Percentiles rank a stretch among this genome's conserved stretches.
phyloP scores from a whole-genome alignment of 2,888 invertebrate genomes.

The Mythimna pallens region DNA sequence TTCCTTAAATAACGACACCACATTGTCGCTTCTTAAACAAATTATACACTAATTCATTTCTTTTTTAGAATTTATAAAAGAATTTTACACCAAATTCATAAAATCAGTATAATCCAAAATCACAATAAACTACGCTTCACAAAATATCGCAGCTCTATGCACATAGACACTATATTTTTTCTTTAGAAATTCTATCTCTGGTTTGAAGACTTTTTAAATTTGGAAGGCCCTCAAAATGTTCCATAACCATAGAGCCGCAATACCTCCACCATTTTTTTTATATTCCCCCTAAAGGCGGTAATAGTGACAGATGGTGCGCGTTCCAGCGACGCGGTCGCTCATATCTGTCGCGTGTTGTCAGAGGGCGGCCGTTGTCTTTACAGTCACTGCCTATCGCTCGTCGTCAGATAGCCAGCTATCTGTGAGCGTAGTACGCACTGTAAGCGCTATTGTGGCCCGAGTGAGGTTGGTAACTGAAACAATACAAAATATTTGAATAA shows the following conservation, averaged over 20 bases:
- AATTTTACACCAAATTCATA: constrained; percentile 38
- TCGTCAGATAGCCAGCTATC: constrained; percentile 74
- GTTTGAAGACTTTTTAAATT: neutral
- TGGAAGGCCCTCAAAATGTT: constrained; percentile 1
- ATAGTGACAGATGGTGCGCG: constrained; percentile 60
- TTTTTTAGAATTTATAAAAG: constrained; percentile 33
- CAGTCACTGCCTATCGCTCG: constrained; percentile 56
- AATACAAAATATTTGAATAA: constrained; percentile 3
- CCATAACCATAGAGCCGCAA: constrained; percentile 20
- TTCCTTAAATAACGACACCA: constrained; percentile 7
- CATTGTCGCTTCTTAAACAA: constrained; percentile 8
- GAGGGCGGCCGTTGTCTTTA: constrained; percentile 64
- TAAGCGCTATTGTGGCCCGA: constrained; percentile 85
- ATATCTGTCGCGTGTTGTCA: constrained; percentile 47
- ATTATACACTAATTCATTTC: constrained; percentile 33
- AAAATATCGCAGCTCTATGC: constrained; percentile 16
- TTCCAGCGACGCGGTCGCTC: constrained; percentile 51
- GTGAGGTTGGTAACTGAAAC: constrained; percentile 87
- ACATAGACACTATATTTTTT: neutral
- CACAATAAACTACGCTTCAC: constrained; percentile 30
- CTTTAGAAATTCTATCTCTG: neutral
- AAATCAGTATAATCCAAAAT: constrained; percentile 34
- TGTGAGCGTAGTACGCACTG: constrained; percentile 88
- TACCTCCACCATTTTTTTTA: constrained; percentile 19
- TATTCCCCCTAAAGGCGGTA: constrained; percentile 27